Conservation (phyloP, 2,888 invertebrate species). For the Kryphioiulus occultus region DNA sequence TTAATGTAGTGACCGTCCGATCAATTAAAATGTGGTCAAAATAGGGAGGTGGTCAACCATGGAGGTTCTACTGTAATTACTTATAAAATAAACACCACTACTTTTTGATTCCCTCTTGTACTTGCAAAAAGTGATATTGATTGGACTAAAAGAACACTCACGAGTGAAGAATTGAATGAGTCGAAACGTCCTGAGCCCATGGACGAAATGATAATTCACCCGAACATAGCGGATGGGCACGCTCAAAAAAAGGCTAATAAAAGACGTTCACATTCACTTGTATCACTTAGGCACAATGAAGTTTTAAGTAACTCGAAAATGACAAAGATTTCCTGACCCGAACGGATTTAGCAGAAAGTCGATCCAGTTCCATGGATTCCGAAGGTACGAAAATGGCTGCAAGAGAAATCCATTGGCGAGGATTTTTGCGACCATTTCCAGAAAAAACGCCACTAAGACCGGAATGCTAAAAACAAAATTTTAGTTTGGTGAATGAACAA, state of each 20-base stretch:
- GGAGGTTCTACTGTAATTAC: too few species aligned
- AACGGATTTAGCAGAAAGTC: slow-evolving; percentile 7
- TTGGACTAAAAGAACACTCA: not conserved
- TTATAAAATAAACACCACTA: too few species aligned
- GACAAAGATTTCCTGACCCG: too few species aligned
- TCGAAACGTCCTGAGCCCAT: not conserved
- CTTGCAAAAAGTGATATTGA: too few species aligned
- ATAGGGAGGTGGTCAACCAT: too few species aligned
- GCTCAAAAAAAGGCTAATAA: too few species aligned
- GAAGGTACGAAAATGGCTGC: slow-evolving; percentile 92
- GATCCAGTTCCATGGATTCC: slow-evolving; percentile 90
- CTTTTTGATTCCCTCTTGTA: too few species aligned
- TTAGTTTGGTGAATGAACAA: too few species aligned
- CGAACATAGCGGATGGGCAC: too few species aligned
- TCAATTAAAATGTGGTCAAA: too few species aligned
- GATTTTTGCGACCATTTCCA: slow-evolving; percentile 94
- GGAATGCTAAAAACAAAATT: not conserved
- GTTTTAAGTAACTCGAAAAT: not conserved
- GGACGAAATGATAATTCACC: not conserved
- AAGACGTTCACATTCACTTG: not conserved
- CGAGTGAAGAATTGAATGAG: not conserved
- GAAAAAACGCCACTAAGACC: slow-evolving; percentile 70
- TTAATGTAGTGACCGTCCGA: too few species aligned
- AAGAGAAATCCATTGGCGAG: slow-evolving; percentile 94
- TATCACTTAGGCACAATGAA: too few species aligned